Percentiles rank a stretch among this genome's conserved stretches.
phyloP scores from a whole-genome alignment of 2,888 invertebrate species.

The Drosophila paranaensis region DNA sequence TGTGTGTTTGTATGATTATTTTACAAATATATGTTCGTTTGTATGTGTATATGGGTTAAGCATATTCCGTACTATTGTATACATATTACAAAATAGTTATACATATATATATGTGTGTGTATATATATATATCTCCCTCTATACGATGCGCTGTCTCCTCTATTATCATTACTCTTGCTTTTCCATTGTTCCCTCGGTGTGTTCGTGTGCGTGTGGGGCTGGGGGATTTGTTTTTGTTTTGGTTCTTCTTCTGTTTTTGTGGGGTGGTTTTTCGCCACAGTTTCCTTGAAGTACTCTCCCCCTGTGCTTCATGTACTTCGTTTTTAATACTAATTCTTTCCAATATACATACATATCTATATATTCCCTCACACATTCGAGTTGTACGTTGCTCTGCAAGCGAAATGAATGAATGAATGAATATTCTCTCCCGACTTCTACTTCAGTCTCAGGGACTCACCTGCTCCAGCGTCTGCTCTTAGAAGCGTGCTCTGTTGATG shows the following conservation, averaged over 20 bases:
- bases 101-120: constrained; percentile 22
- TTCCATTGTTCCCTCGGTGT: constrained; percentile 49
- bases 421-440: not conserved
- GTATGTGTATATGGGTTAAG: constrained; percentile 51
- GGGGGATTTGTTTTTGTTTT: not conserved
- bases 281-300: constrained; percentile 42
- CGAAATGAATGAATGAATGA: not conserved
- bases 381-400: constrained; percentile 23
- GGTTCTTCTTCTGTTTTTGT: not conserved
- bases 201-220: constrained; percentile 24
- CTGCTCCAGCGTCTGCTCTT: constrained; percentile 17
- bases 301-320: constrained; percentile 21
- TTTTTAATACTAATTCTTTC: constrained; percentile 43
- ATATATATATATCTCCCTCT: constrained; percentile 11
- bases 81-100: constrained; percentile 69
- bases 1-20: constrained; percentile 30
- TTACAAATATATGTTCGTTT: constrained; percentile 53
- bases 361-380: constrained; percentile 14
- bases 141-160: constrained; percentile 4
- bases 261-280: not conserved
- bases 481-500: constrained; percentile 82
- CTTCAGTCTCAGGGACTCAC: constrained; percentile 6
- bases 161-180: constrained; percentile 9
- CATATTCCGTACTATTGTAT: constrained; percentile 58
- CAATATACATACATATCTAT: constrained; percentile 6